These are phyloP conservation scores for Periophthalmodon schlosseri DNA, from an alignment of 2,113 vertebrate genomes.

Conservation along the genomic window DNA sequence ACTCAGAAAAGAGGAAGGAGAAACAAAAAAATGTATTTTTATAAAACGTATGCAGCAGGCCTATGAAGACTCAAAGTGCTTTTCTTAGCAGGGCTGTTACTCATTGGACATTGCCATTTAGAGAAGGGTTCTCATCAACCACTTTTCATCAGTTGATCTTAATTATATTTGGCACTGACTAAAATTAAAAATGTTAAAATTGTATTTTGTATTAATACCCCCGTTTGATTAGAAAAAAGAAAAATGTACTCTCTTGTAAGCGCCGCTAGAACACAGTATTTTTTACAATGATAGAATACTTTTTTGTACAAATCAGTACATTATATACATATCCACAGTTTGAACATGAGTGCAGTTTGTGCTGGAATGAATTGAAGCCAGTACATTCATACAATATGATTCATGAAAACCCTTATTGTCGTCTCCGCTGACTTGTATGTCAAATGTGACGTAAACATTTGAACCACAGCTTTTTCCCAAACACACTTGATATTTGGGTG, in stretches of 20 bases:
- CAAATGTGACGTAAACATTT: constrained; percentile 44
- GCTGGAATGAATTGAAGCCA: constrained; percentile 66
- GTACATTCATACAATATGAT: constrained; percentile 57
- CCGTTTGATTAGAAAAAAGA: constrained; percentile 54
- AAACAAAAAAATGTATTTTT: constrained; percentile 8
- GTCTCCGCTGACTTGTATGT: constrained; percentile 27
- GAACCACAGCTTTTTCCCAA: constrained; percentile 41
- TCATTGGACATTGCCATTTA: neutral
- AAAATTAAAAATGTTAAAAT: neutral
- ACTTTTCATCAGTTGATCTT: neutral
- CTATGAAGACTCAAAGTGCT: constrained; percentile 46
- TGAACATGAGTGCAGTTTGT: constrained; percentile 62
- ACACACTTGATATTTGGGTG: constrained; percentile 32
- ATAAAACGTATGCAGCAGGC: constrained; percentile 24
- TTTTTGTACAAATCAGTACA: constrained; percentile 75
- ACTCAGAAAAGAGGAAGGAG: neutral
- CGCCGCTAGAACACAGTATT: constrained; percentile 22
- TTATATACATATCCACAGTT: constrained; percentile 67
- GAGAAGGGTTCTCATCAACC: neutral
- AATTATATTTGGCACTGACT: neutral
- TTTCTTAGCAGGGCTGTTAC: constrained; percentile 33
- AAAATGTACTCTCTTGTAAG: constrained; percentile 37
- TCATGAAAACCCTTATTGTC: constrained; percentile 16
- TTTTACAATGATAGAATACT: constrained; percentile 69
- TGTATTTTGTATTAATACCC: neutral